These are phyloP conservation scores for Palythoa caribaeorum DNA, from an alignment of 92 coral and sea anemone genomes.

Conservation along the genomic window DNA sequence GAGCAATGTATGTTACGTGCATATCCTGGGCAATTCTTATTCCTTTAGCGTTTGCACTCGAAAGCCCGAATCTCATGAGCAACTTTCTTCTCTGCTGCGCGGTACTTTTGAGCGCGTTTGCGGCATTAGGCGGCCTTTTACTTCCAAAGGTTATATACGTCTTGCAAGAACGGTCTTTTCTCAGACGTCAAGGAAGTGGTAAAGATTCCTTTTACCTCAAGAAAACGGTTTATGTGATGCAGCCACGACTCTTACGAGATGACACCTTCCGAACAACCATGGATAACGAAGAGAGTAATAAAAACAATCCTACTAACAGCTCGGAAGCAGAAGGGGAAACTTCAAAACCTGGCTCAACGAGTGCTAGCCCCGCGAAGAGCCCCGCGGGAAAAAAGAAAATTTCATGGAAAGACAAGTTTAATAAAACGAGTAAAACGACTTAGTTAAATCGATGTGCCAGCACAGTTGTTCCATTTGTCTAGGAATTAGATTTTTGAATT, in stretches of 20 bases:
- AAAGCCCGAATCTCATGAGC: constrained; percentile 34
- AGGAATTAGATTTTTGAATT: not conserved
- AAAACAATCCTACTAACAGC: not conserved
- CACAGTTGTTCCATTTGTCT: not conserved
- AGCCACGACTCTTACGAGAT: not conserved
- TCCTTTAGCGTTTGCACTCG: constrained; percentile 31
- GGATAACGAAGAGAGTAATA: not conserved
- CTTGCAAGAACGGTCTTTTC: not conserved
- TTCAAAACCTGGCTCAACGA: not conserved
- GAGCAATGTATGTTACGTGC: constrained; percentile 39
- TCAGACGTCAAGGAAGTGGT: constrained; percentile 1
- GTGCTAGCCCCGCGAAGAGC: not conserved
- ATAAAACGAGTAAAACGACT: not conserved
- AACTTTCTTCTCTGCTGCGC: constrained; percentile 32
- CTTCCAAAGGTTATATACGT: constrained; percentile 37
- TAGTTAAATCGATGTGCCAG: not conserved
- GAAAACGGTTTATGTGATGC: constrained; percentile 42
- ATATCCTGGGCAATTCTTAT: constrained; percentile 44
- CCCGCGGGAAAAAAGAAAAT: not conserved
- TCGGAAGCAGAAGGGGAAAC: not conserved
- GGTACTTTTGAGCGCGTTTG: constrained; percentile 29
- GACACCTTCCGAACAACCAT: constrained; percentile 19
- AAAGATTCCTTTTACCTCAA: constrained; percentile 30
- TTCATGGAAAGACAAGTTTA: not conserved
- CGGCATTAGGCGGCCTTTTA: constrained; percentile 32